Percentiles rank a stretch among this genome's conserved stretches.
Conservation (phyloP, 2,797 vertebrate species). For the Chiroxiphia lanceolata region DNA sequence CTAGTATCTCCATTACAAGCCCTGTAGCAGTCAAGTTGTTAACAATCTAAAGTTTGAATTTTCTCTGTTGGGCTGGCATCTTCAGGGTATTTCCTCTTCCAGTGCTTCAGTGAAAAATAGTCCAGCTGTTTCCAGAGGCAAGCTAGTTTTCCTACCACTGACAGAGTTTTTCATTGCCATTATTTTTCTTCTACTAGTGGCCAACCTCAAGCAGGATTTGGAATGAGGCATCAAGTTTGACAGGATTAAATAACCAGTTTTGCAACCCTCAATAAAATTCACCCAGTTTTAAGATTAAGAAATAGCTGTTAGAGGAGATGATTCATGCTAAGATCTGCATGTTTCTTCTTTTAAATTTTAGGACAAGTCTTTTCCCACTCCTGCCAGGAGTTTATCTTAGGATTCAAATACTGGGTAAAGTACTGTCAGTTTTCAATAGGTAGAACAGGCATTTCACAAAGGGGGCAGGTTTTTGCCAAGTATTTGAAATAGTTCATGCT, state of each 20-base stretch:
- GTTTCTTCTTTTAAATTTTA: background rate
- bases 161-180: background rate
- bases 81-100: background rate
- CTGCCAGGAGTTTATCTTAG: background rate
- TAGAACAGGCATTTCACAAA: background rate
- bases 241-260: background rate
- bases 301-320: background rate
- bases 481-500: background rate
- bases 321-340: background rate
- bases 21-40: background rate
- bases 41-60: background rate
- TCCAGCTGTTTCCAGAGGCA: background rate
- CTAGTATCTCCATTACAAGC: background rate
- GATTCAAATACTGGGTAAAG: background rate
- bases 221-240: background rate
- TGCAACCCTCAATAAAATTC: background rate
- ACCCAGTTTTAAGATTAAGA: background rate
- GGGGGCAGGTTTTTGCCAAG: background rate
- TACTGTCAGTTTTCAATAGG: background rate
- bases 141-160: background rate
- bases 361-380: background rate
- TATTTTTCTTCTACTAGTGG: background rate
- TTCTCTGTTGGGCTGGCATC: background rate
- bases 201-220: background rate
- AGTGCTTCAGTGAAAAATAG: background rate